Percentiles rank a stretch among this genome's conserved stretches.
Evolutionary conservation across 2,888 invertebrate genomes (phyloP).

Genomic region (Dasypogon diadema): DNA sequence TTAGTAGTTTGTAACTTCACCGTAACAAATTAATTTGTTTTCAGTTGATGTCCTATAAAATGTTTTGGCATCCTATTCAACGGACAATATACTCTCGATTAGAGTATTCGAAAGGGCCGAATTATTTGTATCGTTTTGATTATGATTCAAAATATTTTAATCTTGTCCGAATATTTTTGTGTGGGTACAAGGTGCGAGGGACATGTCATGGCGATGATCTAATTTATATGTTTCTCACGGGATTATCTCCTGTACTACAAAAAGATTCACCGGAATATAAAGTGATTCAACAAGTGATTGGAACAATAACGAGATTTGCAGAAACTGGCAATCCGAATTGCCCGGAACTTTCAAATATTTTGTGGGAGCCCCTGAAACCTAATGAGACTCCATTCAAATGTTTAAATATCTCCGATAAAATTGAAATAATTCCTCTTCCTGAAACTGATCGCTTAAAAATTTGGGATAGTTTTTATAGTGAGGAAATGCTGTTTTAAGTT

Average conservation of each 20-base stretch:
- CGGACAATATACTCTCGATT: constrained; percentile 61
- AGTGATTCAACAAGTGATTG: constrained; percentile 62
- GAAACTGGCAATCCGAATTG: constrained; percentile 62
- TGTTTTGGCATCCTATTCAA: constrained; percentile 66
- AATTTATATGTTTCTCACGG: constrained; percentile 64
- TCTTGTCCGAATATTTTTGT: constrained; percentile 56
- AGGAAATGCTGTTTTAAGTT: neutral
- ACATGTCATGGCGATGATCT: constrained; percentile 67
- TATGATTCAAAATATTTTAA: constrained; percentile 63
- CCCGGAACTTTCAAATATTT: constrained; percentile 22
- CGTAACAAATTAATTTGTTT: no score
- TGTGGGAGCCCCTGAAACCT: constrained; percentile 51
- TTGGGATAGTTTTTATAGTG: constrained; percentile 64
- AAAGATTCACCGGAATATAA: constrained; percentile 61
- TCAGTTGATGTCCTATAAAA: constrained; percentile 63
- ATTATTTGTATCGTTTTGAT: constrained; percentile 67
- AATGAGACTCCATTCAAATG: constrained; percentile 57
- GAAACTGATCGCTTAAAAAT: constrained; percentile 62
- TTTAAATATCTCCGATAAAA: constrained; percentile 62
- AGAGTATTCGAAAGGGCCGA: constrained; percentile 62
- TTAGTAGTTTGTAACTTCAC: no score
- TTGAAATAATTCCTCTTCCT: constrained; percentile 62
- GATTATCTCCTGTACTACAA: constrained; percentile 61
- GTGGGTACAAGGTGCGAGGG: constrained; percentile 62
- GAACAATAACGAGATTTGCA: constrained; percentile 65